phyloP scores from a whole-genome alignment of 2,888 invertebrate species.

The Drepana falcataria region DNA sequence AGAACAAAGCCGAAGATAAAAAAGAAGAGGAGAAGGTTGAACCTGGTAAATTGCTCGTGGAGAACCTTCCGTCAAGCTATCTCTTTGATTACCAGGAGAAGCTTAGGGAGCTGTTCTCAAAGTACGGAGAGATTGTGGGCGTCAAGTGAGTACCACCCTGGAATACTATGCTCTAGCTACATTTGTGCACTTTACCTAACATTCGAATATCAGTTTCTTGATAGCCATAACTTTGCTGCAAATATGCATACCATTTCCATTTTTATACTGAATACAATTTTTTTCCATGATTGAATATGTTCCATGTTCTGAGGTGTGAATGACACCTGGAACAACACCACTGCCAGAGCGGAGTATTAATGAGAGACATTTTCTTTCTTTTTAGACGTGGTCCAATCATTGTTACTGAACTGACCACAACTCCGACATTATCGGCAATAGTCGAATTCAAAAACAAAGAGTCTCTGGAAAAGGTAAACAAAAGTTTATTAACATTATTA shows the following conservation, averaged over 20 bases:
- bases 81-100: slow-evolving; percentile 74
- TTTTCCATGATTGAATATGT: slow-evolving; percentile 20
- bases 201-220: slow-evolving; percentile 74
- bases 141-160: slow-evolving; percentile 56
- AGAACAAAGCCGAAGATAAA: slow-evolving; percentile 38
- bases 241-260: slow-evolving; percentile 17
- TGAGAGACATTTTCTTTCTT: slow-evolving; percentile 72
- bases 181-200: slow-evolving; percentile 32
- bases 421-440: slow-evolving; percentile 78
- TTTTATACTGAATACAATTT: slow-evolving; percentile 15
- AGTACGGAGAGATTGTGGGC: slow-evolving; percentile 61
- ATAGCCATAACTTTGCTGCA: slow-evolving; percentile 30
- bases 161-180: background rate
- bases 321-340: slow-evolving; percentile 44
- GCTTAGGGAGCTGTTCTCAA: slow-evolving; percentile 70
- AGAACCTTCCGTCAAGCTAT: slow-evolving; percentile 68
- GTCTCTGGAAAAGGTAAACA: slow-evolving; percentile 76
- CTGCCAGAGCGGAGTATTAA: slow-evolving; percentile 61
- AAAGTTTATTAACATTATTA: slow-evolving; percentile 69
- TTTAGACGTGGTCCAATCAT: slow-evolving; percentile 79
- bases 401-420: slow-evolving; percentile 78
- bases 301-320: slow-evolving; percentile 50
- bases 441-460: slow-evolving; percentile 80
- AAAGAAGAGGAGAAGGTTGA: slow-evolving; percentile 67
- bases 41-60: slow-evolving; percentile 71